These are phyloP conservation scores for Phaethon lepturus DNA, from an alignment of 2,113 vertebrate genomes.

Conservation along the genomic window DNA sequence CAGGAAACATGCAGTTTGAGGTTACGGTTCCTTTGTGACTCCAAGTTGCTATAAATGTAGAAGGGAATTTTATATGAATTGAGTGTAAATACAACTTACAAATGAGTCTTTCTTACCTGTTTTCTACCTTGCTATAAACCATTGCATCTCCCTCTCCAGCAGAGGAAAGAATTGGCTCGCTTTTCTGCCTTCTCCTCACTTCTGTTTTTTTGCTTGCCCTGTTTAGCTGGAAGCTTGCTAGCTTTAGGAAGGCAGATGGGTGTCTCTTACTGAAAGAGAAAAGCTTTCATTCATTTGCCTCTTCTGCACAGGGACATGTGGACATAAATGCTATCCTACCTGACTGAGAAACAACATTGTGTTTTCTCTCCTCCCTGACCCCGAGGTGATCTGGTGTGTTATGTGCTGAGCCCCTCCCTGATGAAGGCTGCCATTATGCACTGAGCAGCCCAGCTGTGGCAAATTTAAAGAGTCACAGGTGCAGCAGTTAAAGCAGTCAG, in stretches of 20 bases:
- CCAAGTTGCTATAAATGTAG: neutral
- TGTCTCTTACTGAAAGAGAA: neutral
- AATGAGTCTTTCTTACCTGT: neutral
- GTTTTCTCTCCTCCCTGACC: neutral
- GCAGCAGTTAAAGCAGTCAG: slow-evolving; percentile 11
- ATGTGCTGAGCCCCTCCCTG: neutral
- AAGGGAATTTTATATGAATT: neutral
- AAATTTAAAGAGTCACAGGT: neutral
- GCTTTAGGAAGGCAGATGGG: neutral
- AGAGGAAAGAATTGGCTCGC: neutral
- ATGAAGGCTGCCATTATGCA: neutral
- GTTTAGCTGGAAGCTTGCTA: neutral
- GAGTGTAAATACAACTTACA: neutral
- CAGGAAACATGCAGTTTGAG: neutral
- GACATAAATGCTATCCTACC: neutral
- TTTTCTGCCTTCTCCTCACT: neutral
- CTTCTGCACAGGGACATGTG: neutral
- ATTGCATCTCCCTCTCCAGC: neutral
- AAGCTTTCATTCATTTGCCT: neutral
- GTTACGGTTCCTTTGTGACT: neutral
- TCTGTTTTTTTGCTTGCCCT: neutral
- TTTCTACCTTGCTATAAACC: neutral
- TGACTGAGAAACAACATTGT: neutral
- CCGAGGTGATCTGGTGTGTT: neutral
- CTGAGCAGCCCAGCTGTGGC: neutral